Base-by-base conservation (phyloP, 2,797 vertebrate species). In the Bucorvus abyssinicus region DNA sequence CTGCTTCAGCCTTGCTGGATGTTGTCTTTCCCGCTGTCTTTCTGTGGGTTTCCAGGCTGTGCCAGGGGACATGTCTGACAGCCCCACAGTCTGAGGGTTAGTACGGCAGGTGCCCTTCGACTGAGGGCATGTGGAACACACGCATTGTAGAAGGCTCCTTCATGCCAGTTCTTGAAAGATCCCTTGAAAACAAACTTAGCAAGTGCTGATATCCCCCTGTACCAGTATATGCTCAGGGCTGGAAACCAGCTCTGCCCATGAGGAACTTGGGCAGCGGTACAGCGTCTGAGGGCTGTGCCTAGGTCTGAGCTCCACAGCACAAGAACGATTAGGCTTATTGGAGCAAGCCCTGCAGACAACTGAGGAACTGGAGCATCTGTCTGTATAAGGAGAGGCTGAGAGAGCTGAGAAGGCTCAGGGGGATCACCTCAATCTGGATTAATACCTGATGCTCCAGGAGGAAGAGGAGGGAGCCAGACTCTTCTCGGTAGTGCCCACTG, bases 1-100 rank as follows among this genome's bases (percentile, higher is more conserved):
- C 64, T 91, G 38, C 75, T 73, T 67, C 42, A 29, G 70, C 80
- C 63, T 64, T 53, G 27, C 73, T 68, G 18, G 42, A 12, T 32
- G 67, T 8, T 84, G 38, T 8, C 2, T 49, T 80, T 73, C 32
- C n/a, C 29, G 79, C 23, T 79, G 59, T 38, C 34, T 73, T 85
- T 63, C 3, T 27, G 30, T 80, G 84, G 34, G 16, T 67, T 88
- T 84, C 36, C 50, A 49, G 50, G 19, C 2, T 34, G n/a, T 44
- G 16, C 36, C 1, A 13, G 32, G 23, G 32, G 14, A 30, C 15
- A 3, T 5, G 15, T 60, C 18, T 53, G 38, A 1, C 0, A 32
- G 42, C 34, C 23, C 26, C 24, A 23, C 29, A 52, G n/a, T 40
- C 12, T 40, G 38, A 40, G 38, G 38, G 38, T 40, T 40, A 64